Percentiles rank a stretch among this genome's conserved stretches.
Evolutionary conservation across 2,888 invertebrate species (phyloP).

Genomic region (Ypsolopha sequella): DNA sequence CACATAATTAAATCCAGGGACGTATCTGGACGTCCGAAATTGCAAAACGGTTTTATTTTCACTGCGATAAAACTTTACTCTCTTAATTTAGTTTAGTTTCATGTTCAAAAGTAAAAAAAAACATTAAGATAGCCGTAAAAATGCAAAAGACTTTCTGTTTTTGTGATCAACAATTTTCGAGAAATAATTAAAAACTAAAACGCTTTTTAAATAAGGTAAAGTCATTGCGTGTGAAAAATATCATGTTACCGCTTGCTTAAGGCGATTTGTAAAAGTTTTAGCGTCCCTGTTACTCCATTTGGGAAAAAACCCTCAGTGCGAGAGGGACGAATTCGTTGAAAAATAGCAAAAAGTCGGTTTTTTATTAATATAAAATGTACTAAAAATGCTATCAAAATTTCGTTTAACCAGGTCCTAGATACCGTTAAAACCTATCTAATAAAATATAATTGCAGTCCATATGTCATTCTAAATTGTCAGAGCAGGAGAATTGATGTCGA

Average conservation of each 20-base stretch:
- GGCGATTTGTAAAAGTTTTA: too few species aligned
- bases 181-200: slow-evolving; percentile 2
- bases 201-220: neutral
- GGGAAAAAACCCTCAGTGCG: too few species aligned
- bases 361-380: neutral
- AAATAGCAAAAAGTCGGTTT: neutral
- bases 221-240: neutral
- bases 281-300: too few species aligned
- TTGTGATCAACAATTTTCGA: neutral
- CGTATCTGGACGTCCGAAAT: slow-evolving; percentile 31
- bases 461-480: too few species aligned
- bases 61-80: slow-evolving; percentile 4
- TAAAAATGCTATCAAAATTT: neutral
- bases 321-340: too few species aligned
- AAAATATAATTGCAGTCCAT: too few species aligned
- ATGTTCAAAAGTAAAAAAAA: neutral
- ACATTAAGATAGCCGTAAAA: slow-evolving; percentile 5
- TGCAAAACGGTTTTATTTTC: slow-evolving; percentile 27
- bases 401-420: neutral
- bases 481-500: too few species aligned
- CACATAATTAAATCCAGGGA: slow-evolving; percentile 45
- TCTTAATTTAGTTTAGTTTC: slow-evolving; percentile 5
- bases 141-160: slow-evolving; percentile 2
- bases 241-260: neutral
- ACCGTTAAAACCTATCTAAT: too few species aligned